phyloP scores from a whole-genome alignment of 2,113 vertebrate genomes.

The Calyptommatus sinebrachiatus region DNA sequence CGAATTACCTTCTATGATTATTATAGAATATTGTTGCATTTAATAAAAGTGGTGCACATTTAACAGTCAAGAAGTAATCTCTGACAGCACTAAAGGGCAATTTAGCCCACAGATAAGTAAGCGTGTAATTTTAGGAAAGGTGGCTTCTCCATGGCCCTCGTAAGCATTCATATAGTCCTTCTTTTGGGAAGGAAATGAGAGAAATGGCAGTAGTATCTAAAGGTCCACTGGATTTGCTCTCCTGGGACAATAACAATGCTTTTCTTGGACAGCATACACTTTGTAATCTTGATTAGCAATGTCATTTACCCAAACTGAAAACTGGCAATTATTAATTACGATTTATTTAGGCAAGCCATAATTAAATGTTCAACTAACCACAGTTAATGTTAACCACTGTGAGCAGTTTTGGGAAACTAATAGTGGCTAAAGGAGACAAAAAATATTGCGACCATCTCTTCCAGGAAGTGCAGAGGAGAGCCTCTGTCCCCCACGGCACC shows the following conservation, averaged over 20 bases:
- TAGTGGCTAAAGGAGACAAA: not conserved
- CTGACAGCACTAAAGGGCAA: not conserved
- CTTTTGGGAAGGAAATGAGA: no score
- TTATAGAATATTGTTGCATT: not conserved
- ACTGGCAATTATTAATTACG: not conserved
- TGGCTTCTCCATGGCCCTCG: not conserved
- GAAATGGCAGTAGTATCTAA: no score
- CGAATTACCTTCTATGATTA: not conserved
- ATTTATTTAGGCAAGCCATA: not conserved
- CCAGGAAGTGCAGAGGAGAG: not conserved
- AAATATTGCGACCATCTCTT: not conserved
- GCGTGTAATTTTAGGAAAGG: not conserved
- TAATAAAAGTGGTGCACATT: not conserved
- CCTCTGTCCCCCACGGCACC: not conserved
- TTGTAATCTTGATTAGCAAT: no score
- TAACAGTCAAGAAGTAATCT: not conserved
- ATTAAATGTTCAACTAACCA: not conserved
- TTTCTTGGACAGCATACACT: no score
- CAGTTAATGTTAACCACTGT: not conserved
- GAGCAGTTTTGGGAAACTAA: not conserved
- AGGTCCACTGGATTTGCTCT: no score
- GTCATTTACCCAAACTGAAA: not conserved
- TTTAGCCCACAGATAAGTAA: not conserved
- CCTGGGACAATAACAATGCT: not conserved
- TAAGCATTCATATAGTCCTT: no score